These are phyloP conservation scores for Altica lythri DNA, from an alignment of 2,888 invertebrate species.

Conservation along the genomic window DNA sequence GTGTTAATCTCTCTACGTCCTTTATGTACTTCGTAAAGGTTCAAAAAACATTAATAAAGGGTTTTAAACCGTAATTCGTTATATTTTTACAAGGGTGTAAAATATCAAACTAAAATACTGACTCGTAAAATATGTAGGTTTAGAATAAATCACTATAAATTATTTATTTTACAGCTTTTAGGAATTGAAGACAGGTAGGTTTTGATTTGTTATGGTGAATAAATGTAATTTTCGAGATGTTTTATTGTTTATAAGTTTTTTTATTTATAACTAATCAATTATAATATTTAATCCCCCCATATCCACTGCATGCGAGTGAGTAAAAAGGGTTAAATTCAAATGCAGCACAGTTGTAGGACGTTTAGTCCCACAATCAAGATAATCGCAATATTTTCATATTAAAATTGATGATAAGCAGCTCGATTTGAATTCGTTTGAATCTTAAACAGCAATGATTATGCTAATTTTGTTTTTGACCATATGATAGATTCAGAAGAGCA, in stretches of 20 bases:
- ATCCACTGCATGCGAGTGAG: neutral
- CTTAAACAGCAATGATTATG: conserved; percentile 32
- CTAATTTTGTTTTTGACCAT: conserved; percentile 37
- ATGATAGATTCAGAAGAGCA: conserved; percentile 42
- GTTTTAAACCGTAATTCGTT: too few relatives aligned
- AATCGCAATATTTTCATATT: conserved; percentile 26
- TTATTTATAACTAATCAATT: neutral
- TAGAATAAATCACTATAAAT: too few relatives aligned
- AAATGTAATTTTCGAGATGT: too few relatives aligned
- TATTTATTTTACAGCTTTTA: too few relatives aligned
- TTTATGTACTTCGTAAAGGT: too few relatives aligned
- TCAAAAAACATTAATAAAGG: too few relatives aligned
- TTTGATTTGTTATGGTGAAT: too few relatives aligned
- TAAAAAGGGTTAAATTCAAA: conserved; percentile 4
- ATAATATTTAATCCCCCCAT: neutral
- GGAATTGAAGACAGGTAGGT: too few relatives aligned
- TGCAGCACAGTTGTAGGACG: conserved; percentile 7
- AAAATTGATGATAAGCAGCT: conserved; percentile 23
- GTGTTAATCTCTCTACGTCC: too few relatives aligned
- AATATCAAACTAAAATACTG: too few relatives aligned
- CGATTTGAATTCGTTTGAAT: conserved; percentile 30
- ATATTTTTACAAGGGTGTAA: too few relatives aligned
- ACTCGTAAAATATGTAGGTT: too few relatives aligned
- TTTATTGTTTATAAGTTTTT: neutral
- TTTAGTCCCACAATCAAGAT: conserved; percentile 10